A percentile compares a stretch with the other conserved stretches of the same genome.
These are phyloP conservation scores for Urocitellus parryii DNA, from an alignment of 2,113 vertebrate species.

Conservation along the genomic window DNA sequence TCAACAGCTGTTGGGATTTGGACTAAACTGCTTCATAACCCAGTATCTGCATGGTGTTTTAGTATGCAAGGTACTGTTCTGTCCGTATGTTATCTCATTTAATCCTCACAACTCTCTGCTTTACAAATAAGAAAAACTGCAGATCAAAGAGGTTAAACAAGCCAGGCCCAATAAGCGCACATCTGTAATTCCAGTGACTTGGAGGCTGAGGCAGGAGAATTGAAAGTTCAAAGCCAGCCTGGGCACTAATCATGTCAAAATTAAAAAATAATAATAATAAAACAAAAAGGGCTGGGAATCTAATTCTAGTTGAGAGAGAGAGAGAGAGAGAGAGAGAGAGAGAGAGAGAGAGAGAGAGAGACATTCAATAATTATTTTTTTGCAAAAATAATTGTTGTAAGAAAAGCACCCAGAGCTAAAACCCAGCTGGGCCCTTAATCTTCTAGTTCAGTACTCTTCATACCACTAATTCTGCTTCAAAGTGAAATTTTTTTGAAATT, in stretches of 20 bases:
- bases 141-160: neutral
- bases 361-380: no score
- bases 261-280: no score
- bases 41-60: neutral
- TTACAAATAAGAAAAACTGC: neutral
- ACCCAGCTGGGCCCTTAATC: neutral
- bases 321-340: no score
- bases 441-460: neutral
- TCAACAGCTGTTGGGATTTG: neutral
- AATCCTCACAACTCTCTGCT: neutral
- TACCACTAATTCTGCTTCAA: neutral
- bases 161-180: no score
- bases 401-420: neutral
- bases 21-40: neutral
- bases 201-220: no score
- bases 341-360: no score
- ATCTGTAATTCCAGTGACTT: no score
- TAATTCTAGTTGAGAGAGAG: no score
- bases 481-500: neutral
- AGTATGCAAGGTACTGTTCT: neutral
- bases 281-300: no score
- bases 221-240: no score
- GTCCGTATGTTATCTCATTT: neutral
- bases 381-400: no score
- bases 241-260: no score